Percentiles rank a stretch among this genome's conserved stretches.
Evolutionary conservation across 2,113 vertebrate species (phyloP).

Genomic region (Microtus montanus): DNA sequence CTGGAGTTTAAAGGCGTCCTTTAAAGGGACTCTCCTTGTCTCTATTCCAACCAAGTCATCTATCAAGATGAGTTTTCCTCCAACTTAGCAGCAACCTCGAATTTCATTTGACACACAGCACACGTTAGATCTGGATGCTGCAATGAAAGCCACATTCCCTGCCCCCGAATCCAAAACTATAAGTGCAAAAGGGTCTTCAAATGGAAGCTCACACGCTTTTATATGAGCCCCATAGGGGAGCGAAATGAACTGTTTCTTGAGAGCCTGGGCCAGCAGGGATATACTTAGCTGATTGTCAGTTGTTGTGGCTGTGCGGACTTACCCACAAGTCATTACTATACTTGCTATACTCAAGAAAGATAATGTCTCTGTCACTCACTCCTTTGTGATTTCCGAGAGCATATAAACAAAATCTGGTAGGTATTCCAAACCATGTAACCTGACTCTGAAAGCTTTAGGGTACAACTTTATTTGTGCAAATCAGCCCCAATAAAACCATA

Average conservation of each 20-base stretch:
- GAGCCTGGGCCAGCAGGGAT: conserved; percentile 86
- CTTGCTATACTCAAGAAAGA: conserved; percentile 89
- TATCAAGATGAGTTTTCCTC: conserved; percentile 88
- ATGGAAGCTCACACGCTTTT: conserved; percentile 90
- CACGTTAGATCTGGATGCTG: conserved; percentile 88
- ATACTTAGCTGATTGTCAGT: conserved; percentile 78
- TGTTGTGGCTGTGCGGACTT: conserved; percentile 80
- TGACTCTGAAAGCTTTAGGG: conserved; percentile 49
- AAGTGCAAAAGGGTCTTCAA: conserved; percentile 84
- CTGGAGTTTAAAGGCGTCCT: conserved; percentile 76
- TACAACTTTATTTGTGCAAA: conserved; percentile 56
- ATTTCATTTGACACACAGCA: conserved; percentile 87
- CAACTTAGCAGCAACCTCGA: conserved; percentile 89
- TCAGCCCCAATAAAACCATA: conserved; percentile 86
- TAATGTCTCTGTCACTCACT: conserved; percentile 81
- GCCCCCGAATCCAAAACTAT: conserved; percentile 83
- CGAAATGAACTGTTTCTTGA: conserved; percentile 89
- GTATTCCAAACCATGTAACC: conserved; percentile 77
- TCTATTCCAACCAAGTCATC: conserved; percentile 92
- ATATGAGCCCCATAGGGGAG: conserved; percentile 89
- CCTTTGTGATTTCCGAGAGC: conserved; percentile 82
- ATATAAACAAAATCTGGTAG: conserved; percentile 82
- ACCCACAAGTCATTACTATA: conserved; percentile 84
- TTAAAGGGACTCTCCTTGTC: conserved; percentile 91
- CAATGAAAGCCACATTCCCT: conserved; percentile 83